Evolutionary conservation across 2,888 invertebrate species (phyloP).

Genomic region (Volucella inanis): DNA sequence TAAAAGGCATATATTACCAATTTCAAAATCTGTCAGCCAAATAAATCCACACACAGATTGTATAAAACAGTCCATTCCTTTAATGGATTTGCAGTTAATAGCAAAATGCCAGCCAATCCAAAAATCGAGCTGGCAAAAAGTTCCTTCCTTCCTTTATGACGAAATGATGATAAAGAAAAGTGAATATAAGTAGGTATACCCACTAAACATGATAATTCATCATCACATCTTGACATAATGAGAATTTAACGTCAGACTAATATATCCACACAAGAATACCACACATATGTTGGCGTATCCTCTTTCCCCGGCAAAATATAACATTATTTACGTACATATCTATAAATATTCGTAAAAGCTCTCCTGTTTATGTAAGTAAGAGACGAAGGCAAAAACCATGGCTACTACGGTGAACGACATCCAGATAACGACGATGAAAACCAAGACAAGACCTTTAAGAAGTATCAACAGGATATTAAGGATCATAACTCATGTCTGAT

Average conservation of each 20-base stretch:
- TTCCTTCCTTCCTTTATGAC: not conserved
- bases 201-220: constrained; percentile 71
- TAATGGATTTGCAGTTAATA: too few relatives aligned
- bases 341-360: constrained; percentile 42
- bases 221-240: constrained; percentile 72
- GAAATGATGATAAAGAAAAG: not conserved
- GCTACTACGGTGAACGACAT: constrained; percentile 61
- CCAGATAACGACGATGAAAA: constrained; percentile 60
- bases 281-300: constrained; percentile 2
- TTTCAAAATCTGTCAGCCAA: too few relatives aligned
- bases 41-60: too few relatives aligned
- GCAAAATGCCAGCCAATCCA: too few relatives aligned
- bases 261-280: constrained; percentile 11
- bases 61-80: too few relatives aligned
- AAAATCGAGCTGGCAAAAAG: too few relatives aligned
- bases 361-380: constrained; percentile 61
- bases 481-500: constrained; percentile 61
- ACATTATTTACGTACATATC: constrained; percentile 59
- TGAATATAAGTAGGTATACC: constrained; percentile 37
- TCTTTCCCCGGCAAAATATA: constrained; percentile 38
- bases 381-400: not conserved
- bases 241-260: constrained; percentile 63
- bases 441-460: constrained; percentile 62
- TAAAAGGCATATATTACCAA: too few relatives aligned
- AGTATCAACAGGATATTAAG: constrained; percentile 72